Conservation (phyloP, 2,888 invertebrate species). For the Caenorhabditis sp. region DNA sequence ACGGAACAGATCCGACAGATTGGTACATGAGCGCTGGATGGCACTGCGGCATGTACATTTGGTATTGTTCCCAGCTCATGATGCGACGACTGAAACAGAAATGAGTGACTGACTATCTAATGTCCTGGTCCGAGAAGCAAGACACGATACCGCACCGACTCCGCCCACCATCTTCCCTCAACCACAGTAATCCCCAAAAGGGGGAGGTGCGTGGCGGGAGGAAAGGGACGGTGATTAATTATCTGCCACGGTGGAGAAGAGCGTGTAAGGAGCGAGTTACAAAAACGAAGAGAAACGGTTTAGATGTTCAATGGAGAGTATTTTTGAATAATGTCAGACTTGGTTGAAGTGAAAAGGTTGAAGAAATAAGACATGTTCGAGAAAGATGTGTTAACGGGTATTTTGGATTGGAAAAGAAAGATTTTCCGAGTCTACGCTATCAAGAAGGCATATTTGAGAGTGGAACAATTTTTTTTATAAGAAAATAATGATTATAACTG, state of each 20-base stretch:
- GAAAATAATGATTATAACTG: too few relatives aligned
- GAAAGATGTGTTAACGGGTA: neutral
- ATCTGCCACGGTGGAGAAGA: constrained; percentile 57
- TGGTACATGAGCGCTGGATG: constrained; percentile 47
- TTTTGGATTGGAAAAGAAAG: too few relatives aligned
- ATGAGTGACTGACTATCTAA: constrained; percentile 35
- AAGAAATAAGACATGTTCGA: neutral
- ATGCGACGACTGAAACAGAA: constrained; percentile 24
- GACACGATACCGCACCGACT: constrained; percentile 38
- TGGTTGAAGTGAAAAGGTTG: neutral
- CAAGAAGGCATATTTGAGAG: too few relatives aligned
- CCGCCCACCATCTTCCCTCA: constrained; percentile 39
- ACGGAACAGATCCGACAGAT: constrained; percentile 29
- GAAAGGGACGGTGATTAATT: constrained; percentile 53
- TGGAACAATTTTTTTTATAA: too few relatives aligned
- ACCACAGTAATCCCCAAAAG: constrained; percentile 52
- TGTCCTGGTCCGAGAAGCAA: constrained; percentile 34
- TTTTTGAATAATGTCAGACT: neutral
- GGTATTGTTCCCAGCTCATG: constrained; percentile 68
- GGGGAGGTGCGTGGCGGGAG: constrained; percentile 50
- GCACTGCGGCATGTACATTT: constrained; percentile 60
- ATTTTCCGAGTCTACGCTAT: too few relatives aligned
- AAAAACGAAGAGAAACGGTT: constrained; percentile 24
- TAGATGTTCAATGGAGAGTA: constrained; percentile 3
- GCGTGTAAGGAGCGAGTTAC: constrained; percentile 40